Evolutionary conservation across 2,113 vertebrate species (phyloP).

Genomic region (Cromileptes altivelis): DNA sequence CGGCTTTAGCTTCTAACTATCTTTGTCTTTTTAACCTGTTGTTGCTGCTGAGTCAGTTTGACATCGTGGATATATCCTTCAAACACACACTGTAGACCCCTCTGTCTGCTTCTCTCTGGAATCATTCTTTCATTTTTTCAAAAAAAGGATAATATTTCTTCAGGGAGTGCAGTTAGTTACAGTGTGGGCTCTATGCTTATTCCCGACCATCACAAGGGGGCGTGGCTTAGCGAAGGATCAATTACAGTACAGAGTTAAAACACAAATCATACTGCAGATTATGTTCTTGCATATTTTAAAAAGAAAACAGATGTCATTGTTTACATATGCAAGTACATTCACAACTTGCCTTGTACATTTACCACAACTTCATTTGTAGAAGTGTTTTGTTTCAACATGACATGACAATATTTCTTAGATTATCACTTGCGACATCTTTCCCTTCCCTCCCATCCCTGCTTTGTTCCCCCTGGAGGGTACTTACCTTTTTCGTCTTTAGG

Average conservation of each 20-base stretch:
- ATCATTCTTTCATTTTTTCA: no score
- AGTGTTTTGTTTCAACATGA: neutral
- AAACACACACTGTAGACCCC: no score
- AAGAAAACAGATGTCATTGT: no score
- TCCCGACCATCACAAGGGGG: no score
- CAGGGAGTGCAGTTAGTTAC: no score
- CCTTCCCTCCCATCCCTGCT: neutral
- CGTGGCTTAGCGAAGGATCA: slow-evolving; percentile 10
- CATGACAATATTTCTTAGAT: neutral
- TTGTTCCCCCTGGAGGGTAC: neutral
- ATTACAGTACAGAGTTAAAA: neutral
- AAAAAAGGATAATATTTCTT: no score
- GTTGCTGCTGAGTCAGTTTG: no score
- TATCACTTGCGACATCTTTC: neutral
- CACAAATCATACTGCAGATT: neutral
- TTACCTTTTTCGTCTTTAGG: slow-evolving; percentile 94
- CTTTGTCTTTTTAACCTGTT: no score
- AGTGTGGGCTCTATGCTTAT: no score
- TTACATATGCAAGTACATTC: neutral
- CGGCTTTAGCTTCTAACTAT: no score
- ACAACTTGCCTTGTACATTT: neutral
- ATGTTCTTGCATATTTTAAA: neutral
- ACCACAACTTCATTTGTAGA: neutral
- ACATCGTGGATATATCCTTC: no score
- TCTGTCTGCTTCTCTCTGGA: no score